Conservation (phyloP, 2,113 vertebrate species). For the Gnathonemus longibarbis region DNA sequence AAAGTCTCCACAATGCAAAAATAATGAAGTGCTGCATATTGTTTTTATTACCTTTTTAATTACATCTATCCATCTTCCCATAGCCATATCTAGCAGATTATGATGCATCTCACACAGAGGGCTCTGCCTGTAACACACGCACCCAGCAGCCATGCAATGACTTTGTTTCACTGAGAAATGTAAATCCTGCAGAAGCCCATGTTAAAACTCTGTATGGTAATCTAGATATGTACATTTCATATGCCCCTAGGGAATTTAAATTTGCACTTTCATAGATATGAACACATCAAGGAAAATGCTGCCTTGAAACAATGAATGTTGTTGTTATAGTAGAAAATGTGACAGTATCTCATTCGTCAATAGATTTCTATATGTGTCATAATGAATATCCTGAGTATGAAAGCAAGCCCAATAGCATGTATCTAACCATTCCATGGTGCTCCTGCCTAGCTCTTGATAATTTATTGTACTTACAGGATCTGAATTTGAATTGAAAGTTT, state of each 20-base stretch:
- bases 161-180: slow-evolving; percentile 16
- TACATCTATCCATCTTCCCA: slow-evolving; percentile 35
- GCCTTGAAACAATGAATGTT: slow-evolving; percentile 3
- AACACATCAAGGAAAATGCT: neutral
- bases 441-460: neutral
- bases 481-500: slow-evolving; percentile 24
- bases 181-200: neutral
- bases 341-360: neutral
- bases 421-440: neutral
- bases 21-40: slow-evolving; percentile 26
- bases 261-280: neutral
- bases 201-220: neutral
- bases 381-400: neutral
- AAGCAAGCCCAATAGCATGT: neutral
- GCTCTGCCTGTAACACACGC: slow-evolving; percentile 18
- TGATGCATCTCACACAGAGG: slow-evolving; percentile 27
- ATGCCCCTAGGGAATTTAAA: neutral
- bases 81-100: slow-evolving; percentile 24
- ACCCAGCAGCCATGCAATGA: slow-evolving; percentile 26
- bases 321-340: neutral
- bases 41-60: slow-evolving; percentile 36
- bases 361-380: neutral
- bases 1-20: slow-evolving; percentile 18
- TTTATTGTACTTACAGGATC: slow-evolving; percentile 20
- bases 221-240: neutral